A percentile compares a stretch with the other conserved stretches of the same genome.
These are phyloP conservation scores for Fabriciana adippe DNA, from an alignment of 2,888 invertebrate genomes.

Conservation along the genomic window DNA sequence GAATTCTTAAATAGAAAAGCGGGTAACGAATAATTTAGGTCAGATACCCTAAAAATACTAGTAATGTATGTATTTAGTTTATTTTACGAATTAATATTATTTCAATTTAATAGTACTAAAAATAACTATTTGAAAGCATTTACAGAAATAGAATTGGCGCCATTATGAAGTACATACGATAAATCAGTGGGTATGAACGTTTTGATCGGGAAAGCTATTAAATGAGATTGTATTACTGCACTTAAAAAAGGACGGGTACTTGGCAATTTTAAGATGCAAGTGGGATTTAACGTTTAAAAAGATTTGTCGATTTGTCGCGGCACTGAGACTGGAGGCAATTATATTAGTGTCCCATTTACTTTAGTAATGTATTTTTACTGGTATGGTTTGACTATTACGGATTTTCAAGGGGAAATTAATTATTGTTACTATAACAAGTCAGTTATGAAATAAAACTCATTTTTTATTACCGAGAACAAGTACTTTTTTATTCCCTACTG, in stretches of 20 bases:
- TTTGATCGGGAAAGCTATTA: conserved; percentile 29
- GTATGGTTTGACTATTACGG: not conserved
- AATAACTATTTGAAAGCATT: conserved; percentile 19
- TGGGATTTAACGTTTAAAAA: conserved; percentile 20
- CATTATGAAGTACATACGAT: conserved; percentile 18
- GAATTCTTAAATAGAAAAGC: conserved; percentile 13
- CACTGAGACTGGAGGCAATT: conserved; percentile 9
- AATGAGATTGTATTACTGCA: conserved; percentile 31
- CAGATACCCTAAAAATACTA: not conserved
- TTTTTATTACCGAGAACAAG: too few relatives aligned
- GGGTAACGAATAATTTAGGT: conserved; percentile 18
- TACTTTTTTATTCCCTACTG: too few relatives aligned
- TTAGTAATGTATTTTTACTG: not conserved
- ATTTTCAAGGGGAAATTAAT: not conserved
- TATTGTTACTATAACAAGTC: too few relatives aligned
- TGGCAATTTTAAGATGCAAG: conserved; percentile 29
- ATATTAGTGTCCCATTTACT: not conserved
- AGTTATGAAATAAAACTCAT: too few relatives aligned
- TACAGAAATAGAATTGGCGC: conserved; percentile 28
- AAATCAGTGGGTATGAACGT: conserved; percentile 24
- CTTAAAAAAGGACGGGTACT: conserved; percentile 25
- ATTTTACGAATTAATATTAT: too few relatives aligned
- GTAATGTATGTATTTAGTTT: too few relatives aligned
- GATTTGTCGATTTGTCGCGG: conserved; percentile 15
- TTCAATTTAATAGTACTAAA: not conserved